phyloP scores from a whole-genome alignment of 2,888 invertebrate species.

The Phyto melanocephala region DNA sequence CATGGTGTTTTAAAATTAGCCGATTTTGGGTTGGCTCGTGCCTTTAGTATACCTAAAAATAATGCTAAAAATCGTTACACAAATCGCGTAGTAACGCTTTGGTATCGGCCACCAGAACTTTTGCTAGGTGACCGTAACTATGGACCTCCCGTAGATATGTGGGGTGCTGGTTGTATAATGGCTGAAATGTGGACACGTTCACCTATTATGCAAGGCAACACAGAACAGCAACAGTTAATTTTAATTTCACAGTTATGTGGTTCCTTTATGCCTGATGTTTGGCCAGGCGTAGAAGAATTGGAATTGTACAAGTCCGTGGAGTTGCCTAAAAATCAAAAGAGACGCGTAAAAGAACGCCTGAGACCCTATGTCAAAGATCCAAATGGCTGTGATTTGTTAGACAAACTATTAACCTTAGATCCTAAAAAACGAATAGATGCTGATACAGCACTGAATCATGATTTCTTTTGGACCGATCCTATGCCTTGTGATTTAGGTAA shows the following conservation, averaged over 20 bases:
- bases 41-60: constrained; percentile 92
- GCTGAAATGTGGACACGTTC: constrained; percentile 99
- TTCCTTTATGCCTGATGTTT: constrained; percentile 93
- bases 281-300: constrained; percentile 95
- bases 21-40: constrained; percentile 97
- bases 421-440: constrained; percentile 93
- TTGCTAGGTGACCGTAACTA: constrained; percentile 91
- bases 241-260: constrained; percentile 98
- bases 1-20: constrained; percentile 96
- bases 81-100: constrained; percentile 97
- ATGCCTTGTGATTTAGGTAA: constrained; percentile 94
- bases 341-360: constrained; percentile 90
- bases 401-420: constrained; percentile 93
- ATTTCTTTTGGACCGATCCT: constrained; percentile 99
- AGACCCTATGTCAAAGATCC: constrained; percentile 94
- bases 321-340: constrained; percentile 90
- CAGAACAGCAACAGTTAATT: constrained; percentile 96
- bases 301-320: constrained; percentile 94
- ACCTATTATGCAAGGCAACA: constrained; percentile 97
- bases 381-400: constrained; percentile 94
- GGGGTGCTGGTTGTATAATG: constrained; percentile 99
- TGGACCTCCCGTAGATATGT: constrained; percentile 97
- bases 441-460: constrained; percentile 96
- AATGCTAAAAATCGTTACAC: constrained; percentile 94
- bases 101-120: constrained; percentile 88